Evolutionary conservation across 1,140 invertebrate species (phyloP).

Genomic region (Panulirus ornatus): DNA sequence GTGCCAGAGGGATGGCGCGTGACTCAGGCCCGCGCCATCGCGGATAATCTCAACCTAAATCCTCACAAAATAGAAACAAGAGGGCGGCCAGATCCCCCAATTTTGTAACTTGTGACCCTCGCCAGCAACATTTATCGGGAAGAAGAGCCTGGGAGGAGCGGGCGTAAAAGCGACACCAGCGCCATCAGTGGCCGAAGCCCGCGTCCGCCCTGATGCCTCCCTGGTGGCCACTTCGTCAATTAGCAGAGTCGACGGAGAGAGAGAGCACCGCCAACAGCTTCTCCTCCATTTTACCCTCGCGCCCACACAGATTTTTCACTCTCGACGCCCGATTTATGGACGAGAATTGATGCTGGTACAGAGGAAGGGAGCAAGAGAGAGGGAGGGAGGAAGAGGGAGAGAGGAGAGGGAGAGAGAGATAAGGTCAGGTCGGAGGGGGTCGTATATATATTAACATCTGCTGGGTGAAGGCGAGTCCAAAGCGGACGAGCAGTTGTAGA

Average conservation of each 20-base stretch:
- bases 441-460: too few relatives aligned
- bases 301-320: slow-evolving; percentile 22
- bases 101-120: slow-evolving; percentile 52
- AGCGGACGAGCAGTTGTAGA: background rate
- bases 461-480: background rate
- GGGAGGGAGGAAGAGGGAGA: background rate
- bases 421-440: background rate
- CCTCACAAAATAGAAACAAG: slow-evolving; percentile 48
- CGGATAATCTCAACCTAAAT: slow-evolving; percentile 21
- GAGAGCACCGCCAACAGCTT: slow-evolving; percentile 46
- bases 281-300: slow-evolving; percentile 40
- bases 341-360: slow-evolving; percentile 34
- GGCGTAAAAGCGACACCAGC: slow-evolving; percentile 47
- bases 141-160: slow-evolving; percentile 41
- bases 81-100: slow-evolving; percentile 45
- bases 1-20: background rate
- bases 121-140: slow-evolving; percentile 48
- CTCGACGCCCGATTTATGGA: slow-evolving; percentile 4
- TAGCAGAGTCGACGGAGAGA: slow-evolving; percentile 53
- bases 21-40: background rate
- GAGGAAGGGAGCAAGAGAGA: background rate
- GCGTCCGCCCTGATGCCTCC: slow-evolving; percentile 44
- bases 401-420: background rate
- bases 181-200: slow-evolving; percentile 49
- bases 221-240: slow-evolving; percentile 69